Conservation (phyloP, 2,113 vertebrate species). For the Datnioides undecimradiatus region DNA sequence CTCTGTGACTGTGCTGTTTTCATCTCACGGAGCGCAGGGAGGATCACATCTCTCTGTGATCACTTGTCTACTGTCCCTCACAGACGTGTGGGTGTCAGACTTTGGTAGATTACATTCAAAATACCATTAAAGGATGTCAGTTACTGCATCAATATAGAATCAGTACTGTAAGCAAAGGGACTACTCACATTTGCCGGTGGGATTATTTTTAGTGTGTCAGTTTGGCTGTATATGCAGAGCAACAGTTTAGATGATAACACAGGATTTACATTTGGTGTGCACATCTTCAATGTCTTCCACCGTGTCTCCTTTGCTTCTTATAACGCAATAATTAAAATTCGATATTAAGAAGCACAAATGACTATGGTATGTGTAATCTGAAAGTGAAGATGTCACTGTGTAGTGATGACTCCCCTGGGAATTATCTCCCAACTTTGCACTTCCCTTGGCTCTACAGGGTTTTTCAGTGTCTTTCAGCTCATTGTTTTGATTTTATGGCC, state of each 20-base stretch:
- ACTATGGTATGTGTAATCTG: neutral
- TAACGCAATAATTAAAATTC: neutral
- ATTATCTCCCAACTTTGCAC: neutral
- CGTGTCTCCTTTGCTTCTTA: neutral
- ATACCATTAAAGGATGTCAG: constrained; percentile 33
- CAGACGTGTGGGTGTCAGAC: constrained; percentile 52
- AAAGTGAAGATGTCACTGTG: accelerated
- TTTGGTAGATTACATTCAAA: constrained; percentile 46
- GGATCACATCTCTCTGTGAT: constrained; percentile 39
- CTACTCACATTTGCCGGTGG: neutral
- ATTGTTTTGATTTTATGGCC: neutral
- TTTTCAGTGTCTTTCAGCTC: neutral
- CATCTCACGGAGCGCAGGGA: constrained; percentile 9
- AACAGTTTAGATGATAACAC: neutral
- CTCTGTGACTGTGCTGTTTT: constrained; percentile 22
- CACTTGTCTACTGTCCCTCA: constrained; percentile 43
- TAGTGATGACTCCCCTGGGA: neutral
- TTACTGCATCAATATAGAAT: constrained; percentile 29
- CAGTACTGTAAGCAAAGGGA: constrained; percentile 5
- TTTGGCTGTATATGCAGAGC: neutral
- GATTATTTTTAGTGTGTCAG: neutral
- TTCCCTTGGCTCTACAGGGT: neutral
- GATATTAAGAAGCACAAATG: neutral
- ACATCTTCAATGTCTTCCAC: neutral
- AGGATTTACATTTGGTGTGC: neutral